phyloP scores from a whole-genome alignment of 2,113 vertebrate species.

The Laticauda colubrina region DNA sequence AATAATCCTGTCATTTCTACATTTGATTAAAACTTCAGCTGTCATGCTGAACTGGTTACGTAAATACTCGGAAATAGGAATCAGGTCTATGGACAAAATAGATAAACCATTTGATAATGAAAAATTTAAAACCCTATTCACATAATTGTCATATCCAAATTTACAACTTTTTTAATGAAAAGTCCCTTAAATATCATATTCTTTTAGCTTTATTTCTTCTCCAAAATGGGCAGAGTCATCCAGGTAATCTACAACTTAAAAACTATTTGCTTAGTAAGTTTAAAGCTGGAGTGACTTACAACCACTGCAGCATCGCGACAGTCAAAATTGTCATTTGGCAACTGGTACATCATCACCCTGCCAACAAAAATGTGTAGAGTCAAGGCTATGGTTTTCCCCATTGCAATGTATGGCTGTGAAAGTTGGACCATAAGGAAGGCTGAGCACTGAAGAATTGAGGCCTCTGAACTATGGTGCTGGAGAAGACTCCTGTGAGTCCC shows the following conservation, averaged over 20 bases:
- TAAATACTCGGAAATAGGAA: not conserved
- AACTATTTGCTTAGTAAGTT: not conserved
- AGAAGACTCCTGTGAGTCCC: too few species aligned
- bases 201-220: not conserved
- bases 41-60: too few species aligned
- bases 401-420: too few species aligned
- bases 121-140: not conserved
- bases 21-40: not conserved
- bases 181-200: not conserved
- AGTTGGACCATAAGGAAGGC: too few species aligned
- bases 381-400: too few species aligned
- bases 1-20: not conserved
- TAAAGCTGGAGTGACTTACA: not conserved
- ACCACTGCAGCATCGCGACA: not conserved
- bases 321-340: not conserved
- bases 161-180: not conserved
- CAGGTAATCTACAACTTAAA: not conserved
- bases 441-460: too few species aligned
- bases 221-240: not conserved
- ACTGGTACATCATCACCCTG: not conserved
- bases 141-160: not conserved
- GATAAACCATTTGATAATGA: not conserved
- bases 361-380: too few species aligned
- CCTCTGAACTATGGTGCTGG: too few species aligned
- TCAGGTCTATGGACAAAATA: not conserved